phyloP scores from a whole-genome alignment of 2,113 vertebrate genomes.

The Ceratotherium simum region DNA sequence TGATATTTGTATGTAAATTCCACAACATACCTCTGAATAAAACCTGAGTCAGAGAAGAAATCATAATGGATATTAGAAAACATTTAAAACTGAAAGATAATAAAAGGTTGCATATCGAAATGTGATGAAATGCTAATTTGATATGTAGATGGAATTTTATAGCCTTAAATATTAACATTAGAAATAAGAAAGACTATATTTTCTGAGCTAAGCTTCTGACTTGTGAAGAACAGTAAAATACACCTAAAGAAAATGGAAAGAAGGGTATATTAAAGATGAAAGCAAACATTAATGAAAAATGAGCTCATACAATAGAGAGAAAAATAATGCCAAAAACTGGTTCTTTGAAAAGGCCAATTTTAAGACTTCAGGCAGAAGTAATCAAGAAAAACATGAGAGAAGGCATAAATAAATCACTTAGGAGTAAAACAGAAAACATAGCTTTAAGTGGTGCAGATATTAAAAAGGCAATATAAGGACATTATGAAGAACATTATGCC shows the following conservation, averaged over 20 bases:
- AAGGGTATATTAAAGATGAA: neutral
- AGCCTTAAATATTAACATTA: neutral
- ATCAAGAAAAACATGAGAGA: conserved; percentile 21
- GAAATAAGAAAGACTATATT: neutral
- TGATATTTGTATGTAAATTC: neutral
- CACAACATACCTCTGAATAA: neutral
- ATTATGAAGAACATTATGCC: neutral
- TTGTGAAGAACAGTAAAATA: neutral
- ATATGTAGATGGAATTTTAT: neutral
- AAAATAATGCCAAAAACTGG: neutral
- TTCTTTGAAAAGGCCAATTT: neutral
- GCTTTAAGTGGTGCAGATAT: neutral
- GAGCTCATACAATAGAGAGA: neutral
- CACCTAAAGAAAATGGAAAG: neutral
- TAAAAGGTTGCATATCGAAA: neutral
- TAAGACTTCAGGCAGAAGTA: conserved; percentile 30
- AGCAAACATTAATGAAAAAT: conserved; percentile 3
- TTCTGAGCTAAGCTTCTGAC: neutral
- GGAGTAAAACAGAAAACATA: conserved; percentile 3
- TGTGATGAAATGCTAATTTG: neutral
- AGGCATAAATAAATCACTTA: conserved; percentile 45
- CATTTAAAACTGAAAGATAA: neutral
- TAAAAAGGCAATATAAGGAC: conserved; percentile 21
- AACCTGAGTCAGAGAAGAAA: neutral
- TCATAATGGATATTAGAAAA: neutral